Evolutionary conservation across 1,140 invertebrate species (phyloP).

Genomic region (Lordiphosa mommai): DNA sequence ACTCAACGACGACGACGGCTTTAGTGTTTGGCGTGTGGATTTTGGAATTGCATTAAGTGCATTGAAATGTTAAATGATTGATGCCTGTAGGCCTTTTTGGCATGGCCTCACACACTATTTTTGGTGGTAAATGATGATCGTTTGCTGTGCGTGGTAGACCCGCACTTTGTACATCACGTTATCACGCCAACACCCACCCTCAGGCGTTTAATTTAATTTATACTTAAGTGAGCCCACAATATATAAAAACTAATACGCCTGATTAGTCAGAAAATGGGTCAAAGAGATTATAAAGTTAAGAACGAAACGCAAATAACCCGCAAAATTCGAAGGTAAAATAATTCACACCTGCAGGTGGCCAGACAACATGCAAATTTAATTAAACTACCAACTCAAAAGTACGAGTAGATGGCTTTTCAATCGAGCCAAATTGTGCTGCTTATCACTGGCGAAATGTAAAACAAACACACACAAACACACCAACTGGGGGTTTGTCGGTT

Average conservation of each 20-base stretch:
- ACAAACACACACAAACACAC: not conserved
- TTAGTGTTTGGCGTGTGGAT: slow-evolving; percentile 26
- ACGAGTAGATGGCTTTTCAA: slow-evolving; percentile 65
- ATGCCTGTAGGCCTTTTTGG: slow-evolving; percentile 17
- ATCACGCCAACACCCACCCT: slow-evolving; percentile 25
- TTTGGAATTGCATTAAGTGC: slow-evolving; percentile 35
- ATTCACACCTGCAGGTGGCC: slow-evolving; percentile 16
- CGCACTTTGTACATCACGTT: slow-evolving; percentile 24
- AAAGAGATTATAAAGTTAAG: slow-evolving; percentile 47
- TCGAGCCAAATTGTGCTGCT: slow-evolving; percentile 35
- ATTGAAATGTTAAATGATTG: slow-evolving; percentile 34
- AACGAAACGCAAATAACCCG: slow-evolving; percentile 53
- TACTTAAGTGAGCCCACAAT: slow-evolving; percentile 28
- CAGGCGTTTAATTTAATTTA: slow-evolving; percentile 49
- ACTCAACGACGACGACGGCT: slow-evolving; percentile 33
- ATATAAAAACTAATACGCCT: slow-evolving; percentile 43
- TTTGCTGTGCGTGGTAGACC: not conserved
- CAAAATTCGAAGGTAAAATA: slow-evolving; percentile 34
- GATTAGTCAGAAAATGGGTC: slow-evolving; percentile 59
- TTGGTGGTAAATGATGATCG: not conserved
- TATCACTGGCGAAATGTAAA: slow-evolving; percentile 56
- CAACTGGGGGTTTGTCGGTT: no score
- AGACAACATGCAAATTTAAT: slow-evolving; percentile 40
- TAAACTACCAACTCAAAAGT: slow-evolving; percentile 28
- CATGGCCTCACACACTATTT: slow-evolving; percentile 15